Conservation (phyloP, 2,113 vertebrate species). For the Myodes glareolus region DNA sequence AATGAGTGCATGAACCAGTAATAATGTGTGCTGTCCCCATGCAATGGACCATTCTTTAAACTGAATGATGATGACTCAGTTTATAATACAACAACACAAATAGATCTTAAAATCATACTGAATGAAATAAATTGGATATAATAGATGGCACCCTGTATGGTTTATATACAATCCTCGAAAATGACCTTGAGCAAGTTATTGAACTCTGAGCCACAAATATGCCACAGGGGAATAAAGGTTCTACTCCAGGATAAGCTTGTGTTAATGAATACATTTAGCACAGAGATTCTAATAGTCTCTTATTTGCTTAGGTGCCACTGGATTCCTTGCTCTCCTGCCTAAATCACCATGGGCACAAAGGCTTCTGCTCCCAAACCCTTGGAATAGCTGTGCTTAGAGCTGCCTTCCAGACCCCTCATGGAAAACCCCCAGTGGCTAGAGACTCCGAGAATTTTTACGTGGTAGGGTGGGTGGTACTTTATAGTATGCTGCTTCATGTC, state of each 20-base stretch:
- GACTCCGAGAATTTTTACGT: background rate
- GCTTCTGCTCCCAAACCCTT: background rate
- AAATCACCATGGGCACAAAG: background rate
- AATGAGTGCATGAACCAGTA: background rate
- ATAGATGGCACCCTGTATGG: background rate
- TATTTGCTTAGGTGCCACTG: background rate
- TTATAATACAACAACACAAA: background rate
- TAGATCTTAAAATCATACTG: background rate
- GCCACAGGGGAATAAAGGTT: background rate
- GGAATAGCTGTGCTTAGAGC: background rate
- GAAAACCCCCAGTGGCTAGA: background rate
- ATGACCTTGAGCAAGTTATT: background rate
- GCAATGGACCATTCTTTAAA: background rate
- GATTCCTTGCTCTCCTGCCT: background rate
- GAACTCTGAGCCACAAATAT: background rate
- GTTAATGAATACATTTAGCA: background rate
- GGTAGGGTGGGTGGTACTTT: background rate
- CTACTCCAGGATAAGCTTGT: background rate
- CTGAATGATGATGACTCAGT: background rate
- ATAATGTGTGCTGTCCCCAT: background rate
- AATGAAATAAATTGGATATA: slow-evolving; percentile 18
- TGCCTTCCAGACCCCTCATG: background rate
- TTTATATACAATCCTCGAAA: slow-evolving; percentile 15
- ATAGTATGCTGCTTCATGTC: background rate
- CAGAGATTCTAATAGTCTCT: background rate